Percentiles rank a stretch among this genome's conserved stretches.
Conservation (phyloP, 92 coral and sea anemone species). For the Phenganax subtilis region DNA sequence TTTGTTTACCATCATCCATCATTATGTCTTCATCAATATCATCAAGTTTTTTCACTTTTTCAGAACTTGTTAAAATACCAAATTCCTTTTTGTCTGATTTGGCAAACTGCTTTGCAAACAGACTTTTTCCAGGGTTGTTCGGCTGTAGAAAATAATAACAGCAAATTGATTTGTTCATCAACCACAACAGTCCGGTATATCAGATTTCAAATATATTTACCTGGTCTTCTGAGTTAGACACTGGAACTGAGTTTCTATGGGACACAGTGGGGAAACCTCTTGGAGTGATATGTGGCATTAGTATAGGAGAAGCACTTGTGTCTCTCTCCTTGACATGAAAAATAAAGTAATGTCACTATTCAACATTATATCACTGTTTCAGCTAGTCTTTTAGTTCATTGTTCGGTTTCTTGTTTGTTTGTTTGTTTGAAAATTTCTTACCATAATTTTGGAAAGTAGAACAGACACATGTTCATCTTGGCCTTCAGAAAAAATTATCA, state of each 20-base stretch:
- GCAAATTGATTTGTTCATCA: neutral
- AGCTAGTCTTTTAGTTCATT: too few relatives aligned
- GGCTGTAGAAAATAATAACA: conserved; percentile 6
- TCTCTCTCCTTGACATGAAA: conserved; percentile 75
- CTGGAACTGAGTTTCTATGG: conserved; percentile 61
- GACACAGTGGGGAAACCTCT: conserved; percentile 79
- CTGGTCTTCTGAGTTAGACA: conserved; percentile 24
- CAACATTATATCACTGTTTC: too few relatives aligned
- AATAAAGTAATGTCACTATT: neutral
- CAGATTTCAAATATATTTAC: neutral
- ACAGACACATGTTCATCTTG: too few relatives aligned
- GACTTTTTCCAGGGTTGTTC: conserved; percentile 50
- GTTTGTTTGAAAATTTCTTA: too few relatives aligned
- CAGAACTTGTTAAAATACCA: conserved; percentile 50
- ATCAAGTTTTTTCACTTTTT: neutral
- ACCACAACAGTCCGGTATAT: neutral
- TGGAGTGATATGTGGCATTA: conserved; percentile 57
- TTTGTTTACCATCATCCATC: neutral
- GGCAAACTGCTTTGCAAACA: conserved; percentile 94
- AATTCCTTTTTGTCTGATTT: conserved; percentile 59
- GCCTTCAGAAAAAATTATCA: too few relatives aligned
- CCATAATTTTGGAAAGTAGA: too few relatives aligned
- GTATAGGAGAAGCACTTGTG: conserved; percentile 40
- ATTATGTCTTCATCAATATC: conserved; percentile 26
- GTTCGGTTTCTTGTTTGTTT: too few relatives aligned